Evolutionary conservation across 2,113 vertebrate genomes (phyloP).

Genomic region (Salvelinus sp.): DNA sequence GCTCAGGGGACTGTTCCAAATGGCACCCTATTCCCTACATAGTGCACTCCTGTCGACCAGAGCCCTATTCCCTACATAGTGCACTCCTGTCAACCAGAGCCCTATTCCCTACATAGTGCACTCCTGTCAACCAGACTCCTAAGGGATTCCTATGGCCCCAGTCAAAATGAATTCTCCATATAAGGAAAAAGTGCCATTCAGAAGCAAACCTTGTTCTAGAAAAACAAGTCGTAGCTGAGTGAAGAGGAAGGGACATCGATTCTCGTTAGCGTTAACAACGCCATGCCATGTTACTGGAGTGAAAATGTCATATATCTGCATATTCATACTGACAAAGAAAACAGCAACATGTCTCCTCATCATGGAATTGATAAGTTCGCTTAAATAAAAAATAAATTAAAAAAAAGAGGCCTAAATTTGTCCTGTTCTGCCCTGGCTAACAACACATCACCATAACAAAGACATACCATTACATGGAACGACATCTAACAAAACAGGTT

Average conservation of each 20-base stretch:
- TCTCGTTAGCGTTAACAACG: constrained; percentile 17
- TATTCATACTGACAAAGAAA: background rate
- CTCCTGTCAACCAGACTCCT: no score
- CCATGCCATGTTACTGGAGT: constrained; percentile 1
- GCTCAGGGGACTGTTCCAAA: no score
- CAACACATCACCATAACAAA: background rate
- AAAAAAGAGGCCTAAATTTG: background rate
- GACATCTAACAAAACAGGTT: background rate
- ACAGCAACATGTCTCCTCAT: background rate
- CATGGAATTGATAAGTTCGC: background rate
- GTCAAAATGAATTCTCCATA: no score
- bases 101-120: no score
- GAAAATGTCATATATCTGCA: constrained; percentile 7
- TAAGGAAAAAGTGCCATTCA: no score
- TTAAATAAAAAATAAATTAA: no score
- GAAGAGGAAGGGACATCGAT: constrained; percentile 5
- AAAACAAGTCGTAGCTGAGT: background rate
- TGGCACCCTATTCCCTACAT: no score
- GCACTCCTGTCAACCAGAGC: no score
- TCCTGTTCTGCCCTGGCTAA: constrained; percentile 8
- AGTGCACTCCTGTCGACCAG: no score
- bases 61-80: no score
- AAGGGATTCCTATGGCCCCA: no score
- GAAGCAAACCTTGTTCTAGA: no score
- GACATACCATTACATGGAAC: constrained; percentile 13